Evolutionary conservation across 2,888 invertebrate genomes (phyloP), one percentile per base, ranked within the genome.

Genomic region (Drosophila stalkeri): DNA sequence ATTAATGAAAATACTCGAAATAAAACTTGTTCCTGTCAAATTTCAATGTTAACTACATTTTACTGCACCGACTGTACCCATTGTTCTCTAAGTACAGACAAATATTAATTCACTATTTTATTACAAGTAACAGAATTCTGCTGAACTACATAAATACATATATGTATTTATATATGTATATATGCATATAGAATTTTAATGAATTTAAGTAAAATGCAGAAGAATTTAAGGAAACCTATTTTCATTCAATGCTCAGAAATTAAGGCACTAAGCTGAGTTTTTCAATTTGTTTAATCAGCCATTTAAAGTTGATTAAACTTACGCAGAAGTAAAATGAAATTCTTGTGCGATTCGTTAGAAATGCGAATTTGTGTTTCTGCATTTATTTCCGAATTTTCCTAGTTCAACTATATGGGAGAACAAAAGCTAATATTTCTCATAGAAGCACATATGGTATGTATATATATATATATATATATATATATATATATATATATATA

Each of bases 311-410:
- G 6, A 33, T 49, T 49, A 6, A 49, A 49, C 3, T 33, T 33
- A 33, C 51, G 6, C 33, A 33, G 18, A 33, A 51, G 51, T 33
- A 18, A 51, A 51, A 18, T 35, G 51, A 18, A 51, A 51, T 33
- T 51, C 33, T 14, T 12, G 8, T 51, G 3, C 51, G 33, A 51
- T 51, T 51, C 51, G 18, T 33, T 51, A 18, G 51, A 33, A 51
- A 51, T 18, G 12, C 18, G 51, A 18, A 33, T 33, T 33, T 51
- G 27, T 5, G 23, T 14, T 47, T 14, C 8, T 27, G 49, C 11
- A n/a, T 49, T 49, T n/a, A 51, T 33, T 51, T 51, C 12, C 51
- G 12, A 51, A 33, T 51, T 51, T 49, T 31, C n/a, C 49, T 18
- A 51, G 51, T 12, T 31, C 49, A 49, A 49, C 31, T 49, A 31